Evolutionary conservation across 2,797 vertebrate species (phyloP).

Genomic region (Sebastes elongatus): DNA sequence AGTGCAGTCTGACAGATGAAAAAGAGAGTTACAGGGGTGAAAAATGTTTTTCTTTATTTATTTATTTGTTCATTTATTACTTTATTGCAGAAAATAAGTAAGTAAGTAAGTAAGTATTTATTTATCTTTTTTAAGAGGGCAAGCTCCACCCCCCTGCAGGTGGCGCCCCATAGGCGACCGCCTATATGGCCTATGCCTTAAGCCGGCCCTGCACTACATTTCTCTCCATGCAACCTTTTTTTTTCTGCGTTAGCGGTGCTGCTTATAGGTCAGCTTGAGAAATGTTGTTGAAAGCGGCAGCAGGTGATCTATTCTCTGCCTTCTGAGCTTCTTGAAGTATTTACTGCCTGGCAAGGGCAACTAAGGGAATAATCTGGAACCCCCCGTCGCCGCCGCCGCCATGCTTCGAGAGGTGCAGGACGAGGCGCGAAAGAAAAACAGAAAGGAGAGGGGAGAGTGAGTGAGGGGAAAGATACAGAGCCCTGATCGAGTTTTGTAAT

Average conservation of each 20-base stretch:
- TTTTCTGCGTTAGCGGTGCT: background rate
- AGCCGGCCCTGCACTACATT: background rate
- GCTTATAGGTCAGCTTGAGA: constrained; percentile 18
- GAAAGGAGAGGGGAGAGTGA: background rate
- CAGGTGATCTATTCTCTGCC: constrained; percentile 60
- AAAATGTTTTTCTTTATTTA: too few relatives aligned
- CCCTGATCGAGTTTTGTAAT: constrained; percentile 54
- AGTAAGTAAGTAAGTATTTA: too few relatives aligned
- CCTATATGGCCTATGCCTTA: too few relatives aligned
- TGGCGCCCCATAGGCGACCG: too few relatives aligned
- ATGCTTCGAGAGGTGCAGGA: constrained; percentile 15
- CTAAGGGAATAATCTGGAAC: constrained; percentile 61
- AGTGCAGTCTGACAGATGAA: too few relatives aligned
- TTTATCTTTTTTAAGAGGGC: too few relatives aligned
- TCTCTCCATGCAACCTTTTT: background rate
- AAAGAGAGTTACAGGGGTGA: too few relatives aligned
- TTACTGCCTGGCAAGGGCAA: constrained; percentile 64
- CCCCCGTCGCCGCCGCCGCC: background rate
- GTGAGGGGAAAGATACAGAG: constrained; percentile 26
- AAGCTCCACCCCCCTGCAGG: too few relatives aligned
- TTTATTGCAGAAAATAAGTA: too few relatives aligned
- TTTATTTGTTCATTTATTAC: too few relatives aligned
- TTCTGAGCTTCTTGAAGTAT: constrained; percentile 64
- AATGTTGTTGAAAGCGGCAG: constrained; percentile 41
- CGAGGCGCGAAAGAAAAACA: constrained; percentile 3